These are phyloP conservation scores for Mnemiopsis leidyi DNA, from an alignment of 37 sponge, comb jelly and placozoan genomes.

Conservation along the genomic window DNA sequence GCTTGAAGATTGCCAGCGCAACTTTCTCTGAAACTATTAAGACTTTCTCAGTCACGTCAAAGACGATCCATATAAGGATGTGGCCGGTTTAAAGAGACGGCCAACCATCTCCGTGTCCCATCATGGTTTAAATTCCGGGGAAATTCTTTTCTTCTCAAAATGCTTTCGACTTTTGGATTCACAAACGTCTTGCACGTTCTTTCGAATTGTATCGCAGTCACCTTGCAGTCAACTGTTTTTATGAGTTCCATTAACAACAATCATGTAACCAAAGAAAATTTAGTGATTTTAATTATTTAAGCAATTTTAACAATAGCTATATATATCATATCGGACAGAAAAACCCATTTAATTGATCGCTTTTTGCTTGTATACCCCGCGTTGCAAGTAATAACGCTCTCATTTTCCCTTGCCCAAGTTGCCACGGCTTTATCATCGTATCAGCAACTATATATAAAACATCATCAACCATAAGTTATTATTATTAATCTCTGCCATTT, in stretches of 20 bases:
- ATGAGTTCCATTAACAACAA: not conserved
- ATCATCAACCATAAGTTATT: not conserved
- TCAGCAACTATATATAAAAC: not conserved
- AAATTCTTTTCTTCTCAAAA: not conserved
- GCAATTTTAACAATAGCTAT: slow-evolving; percentile 21
- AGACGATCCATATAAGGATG: not conserved
- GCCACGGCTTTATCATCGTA: not conserved
- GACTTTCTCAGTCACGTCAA: not conserved
- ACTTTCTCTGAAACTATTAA: not conserved
- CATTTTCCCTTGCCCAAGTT: not conserved
- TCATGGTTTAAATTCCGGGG: not conserved
- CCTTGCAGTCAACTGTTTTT: no score
- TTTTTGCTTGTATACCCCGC: not conserved
- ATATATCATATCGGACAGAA: not conserved
- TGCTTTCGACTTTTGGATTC: not conserved
- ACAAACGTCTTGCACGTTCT: no score
- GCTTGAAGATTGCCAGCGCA: not conserved
- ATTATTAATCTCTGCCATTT: not conserved
- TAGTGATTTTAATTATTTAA: slow-evolving; percentile 36
- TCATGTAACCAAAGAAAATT: not conserved
- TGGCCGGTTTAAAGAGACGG: no score
- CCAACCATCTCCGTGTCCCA: no score
- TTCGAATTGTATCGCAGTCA: no score
- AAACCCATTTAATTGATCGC: not conserved
- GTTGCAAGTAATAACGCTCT: not conserved